phyloP scores from a whole-genome alignment of 2,888 invertebrate genomes.

The Apeira syringaria region DNA sequence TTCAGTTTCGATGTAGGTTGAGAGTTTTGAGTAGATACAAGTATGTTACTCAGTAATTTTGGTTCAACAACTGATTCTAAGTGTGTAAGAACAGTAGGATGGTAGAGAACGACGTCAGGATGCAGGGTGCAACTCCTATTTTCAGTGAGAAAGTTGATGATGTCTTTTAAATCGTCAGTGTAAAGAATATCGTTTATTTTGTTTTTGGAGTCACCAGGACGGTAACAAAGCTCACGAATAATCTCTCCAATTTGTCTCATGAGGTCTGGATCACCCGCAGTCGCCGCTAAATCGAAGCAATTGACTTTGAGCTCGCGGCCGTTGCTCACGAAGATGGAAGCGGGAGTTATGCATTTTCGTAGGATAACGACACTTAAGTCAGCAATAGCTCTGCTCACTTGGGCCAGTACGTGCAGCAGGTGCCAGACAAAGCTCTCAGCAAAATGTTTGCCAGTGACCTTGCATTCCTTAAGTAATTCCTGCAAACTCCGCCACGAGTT shows the following conservation, averaged over 20 bases:
- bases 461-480: conserved; percentile 58
- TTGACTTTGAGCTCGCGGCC: conserved; percentile 64
- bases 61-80: conserved; percentile 50
- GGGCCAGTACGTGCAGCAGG: conserved; percentile 64
- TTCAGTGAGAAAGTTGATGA: conserved; percentile 62
- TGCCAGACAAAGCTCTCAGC: conserved; percentile 72
- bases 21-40: conserved; percentile 45
- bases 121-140: conserved; percentile 53
- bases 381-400: conserved; percentile 55
- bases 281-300: conserved; percentile 57
- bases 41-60: conserved; percentile 50
- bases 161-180: conserved; percentile 66
- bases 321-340: conserved; percentile 61
- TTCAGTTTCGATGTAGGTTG: conserved; percentile 50
- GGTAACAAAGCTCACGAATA: conserved; percentile 50
- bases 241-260: conserved; percentile 64
- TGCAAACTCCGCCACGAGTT: conserved; percentile 65
- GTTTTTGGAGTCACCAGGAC: conserved; percentile 34
- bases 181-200: conserved; percentile 53
- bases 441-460: conserved; percentile 55
- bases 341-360: conserved; percentile 55
- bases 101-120: conserved; percentile 70
- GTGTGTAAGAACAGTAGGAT: conserved; percentile 74
- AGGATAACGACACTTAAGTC: conserved; percentile 52
- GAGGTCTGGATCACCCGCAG: conserved; percentile 31